phyloP scores from a whole-genome alignment of 92 coral and sea anemone species.

The Zoanthus solanderi region DNA sequence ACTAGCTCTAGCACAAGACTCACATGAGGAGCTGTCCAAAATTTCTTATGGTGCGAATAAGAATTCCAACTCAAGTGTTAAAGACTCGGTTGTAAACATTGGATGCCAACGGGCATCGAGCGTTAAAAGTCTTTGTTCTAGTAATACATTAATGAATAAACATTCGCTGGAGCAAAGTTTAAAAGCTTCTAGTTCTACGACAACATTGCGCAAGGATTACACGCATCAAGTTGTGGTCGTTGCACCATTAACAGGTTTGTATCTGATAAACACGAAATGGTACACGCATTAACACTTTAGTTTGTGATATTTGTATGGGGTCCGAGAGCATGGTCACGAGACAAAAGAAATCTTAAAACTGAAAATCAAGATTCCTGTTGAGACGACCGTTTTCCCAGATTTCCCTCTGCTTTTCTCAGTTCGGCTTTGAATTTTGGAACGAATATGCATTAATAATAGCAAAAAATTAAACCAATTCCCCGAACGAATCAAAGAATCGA shows the following conservation, averaged over 20 bases:
- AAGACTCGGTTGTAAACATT: conserved; percentile 21
- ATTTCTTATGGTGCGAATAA: background rate
- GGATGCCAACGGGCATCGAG: conserved; percentile 42
- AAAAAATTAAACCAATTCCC: too few species aligned
- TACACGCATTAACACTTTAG: too few species aligned
- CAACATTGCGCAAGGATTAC: conserved; percentile 57
- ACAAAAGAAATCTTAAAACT: too few species aligned
- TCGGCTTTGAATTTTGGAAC: too few species aligned
- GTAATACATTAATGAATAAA: conserved; percentile 27
- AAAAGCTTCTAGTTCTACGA: conserved; percentile 6
- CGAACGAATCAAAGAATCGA: too few species aligned
- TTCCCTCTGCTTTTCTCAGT: too few species aligned
- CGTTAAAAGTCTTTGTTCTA: conserved; percentile 18
- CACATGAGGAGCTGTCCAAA: background rate
- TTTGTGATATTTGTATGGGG: too few species aligned
- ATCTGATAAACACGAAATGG: too few species aligned
- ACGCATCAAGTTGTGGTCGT: conserved; percentile 90
- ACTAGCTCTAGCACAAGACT: conserved; percentile 16
- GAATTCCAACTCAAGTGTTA: conserved; percentile 19
- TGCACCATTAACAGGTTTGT: conserved; percentile 82
- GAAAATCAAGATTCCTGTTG: too few species aligned
- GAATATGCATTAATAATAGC: too few species aligned
- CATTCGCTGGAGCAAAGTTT: background rate
- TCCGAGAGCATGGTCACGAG: too few species aligned
- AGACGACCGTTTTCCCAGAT: too few species aligned